Evolutionary conservation across 2,888 invertebrate species (phyloP).

Genomic region (Pyrgus malvae): DNA sequence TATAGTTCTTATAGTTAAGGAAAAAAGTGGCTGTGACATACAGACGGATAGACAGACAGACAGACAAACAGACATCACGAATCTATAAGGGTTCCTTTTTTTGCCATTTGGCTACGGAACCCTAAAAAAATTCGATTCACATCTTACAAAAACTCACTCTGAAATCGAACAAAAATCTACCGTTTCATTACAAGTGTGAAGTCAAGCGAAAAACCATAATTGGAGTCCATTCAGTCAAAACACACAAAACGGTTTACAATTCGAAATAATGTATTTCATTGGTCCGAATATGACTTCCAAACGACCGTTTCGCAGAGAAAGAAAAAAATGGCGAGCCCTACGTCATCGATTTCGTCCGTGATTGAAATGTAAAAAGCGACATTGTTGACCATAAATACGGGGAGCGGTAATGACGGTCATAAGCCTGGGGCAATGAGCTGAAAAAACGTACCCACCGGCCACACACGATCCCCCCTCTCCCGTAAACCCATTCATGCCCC

Average conservation of each 20-base stretch:
- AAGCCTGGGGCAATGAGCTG: constrained; percentile 71
- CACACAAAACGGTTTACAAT: not conserved
- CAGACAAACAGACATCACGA: no score
- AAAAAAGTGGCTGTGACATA: no score
- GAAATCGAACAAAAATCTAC: not conserved
- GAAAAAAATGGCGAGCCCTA: constrained; percentile 8
- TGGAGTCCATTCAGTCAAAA: not conserved
- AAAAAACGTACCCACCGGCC: constrained; percentile 57
- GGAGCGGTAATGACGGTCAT: constrained; percentile 69
- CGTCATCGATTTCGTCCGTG: constrained; percentile 36
- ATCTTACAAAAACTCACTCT: no score
- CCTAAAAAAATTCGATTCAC: no score
- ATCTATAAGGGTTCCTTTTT: no score
- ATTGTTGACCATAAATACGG: constrained; percentile 66
- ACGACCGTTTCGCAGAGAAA: not conserved
- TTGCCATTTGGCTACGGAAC: no score
- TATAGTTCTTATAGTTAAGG: no score
- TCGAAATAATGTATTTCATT: constrained; percentile 20
- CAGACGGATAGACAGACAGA: no score
- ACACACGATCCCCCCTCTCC: constrained; percentile 48
- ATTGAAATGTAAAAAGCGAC: constrained; percentile 69
- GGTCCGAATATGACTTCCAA: constrained; percentile 9
- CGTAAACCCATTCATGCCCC: constrained; percentile 34
- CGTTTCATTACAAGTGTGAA: not conserved
- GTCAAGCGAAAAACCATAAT: not conserved